These are phyloP conservation scores for Heliothis virescens DNA, from an alignment of 1,140 invertebrate genomes.

Conservation along the genomic window DNA sequence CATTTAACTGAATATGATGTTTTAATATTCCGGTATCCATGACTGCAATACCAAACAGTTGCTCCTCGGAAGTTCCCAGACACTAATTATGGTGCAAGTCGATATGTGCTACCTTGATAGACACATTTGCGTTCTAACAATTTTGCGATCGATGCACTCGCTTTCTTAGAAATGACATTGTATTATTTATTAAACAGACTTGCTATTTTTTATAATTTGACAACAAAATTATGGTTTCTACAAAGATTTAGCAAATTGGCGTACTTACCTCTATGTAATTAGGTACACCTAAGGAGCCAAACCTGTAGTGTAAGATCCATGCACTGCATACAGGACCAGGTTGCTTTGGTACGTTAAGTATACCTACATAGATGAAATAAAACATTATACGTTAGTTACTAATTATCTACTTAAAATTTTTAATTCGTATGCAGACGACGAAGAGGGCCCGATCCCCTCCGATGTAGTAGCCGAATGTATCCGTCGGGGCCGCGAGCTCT, in stretches of 20 bases:
- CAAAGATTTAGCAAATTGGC: too few species aligned
- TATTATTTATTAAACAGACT: neutral
- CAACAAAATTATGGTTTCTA: too few species aligned
- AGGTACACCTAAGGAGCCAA: too few species aligned
- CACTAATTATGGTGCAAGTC: constrained; percentile 1
- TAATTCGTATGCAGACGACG: constrained; percentile 51
- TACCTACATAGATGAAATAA: too few species aligned
- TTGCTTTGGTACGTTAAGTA: too few species aligned
- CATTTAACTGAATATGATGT: neutral
- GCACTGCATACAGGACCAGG: too few species aligned
- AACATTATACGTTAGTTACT: too few species aligned
- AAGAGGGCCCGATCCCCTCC: constrained; percentile 64
- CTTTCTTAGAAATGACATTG: neutral
- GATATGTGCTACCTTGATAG: neutral
- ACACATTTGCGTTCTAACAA: constrained; percentile 5
- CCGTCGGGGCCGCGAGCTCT: constrained; percentile 71
- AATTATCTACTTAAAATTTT: neutral
- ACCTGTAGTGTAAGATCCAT: too few species aligned
- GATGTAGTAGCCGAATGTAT: constrained; percentile 73
- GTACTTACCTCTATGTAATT: too few species aligned
- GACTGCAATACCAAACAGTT: neutral
- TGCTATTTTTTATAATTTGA: too few species aligned
- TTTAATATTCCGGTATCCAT: constrained; percentile 1
- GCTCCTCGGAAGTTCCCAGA: neutral
- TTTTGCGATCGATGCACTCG: neutral